Percentiles rank a stretch among this genome's conserved stretches.
These are phyloP conservation scores for Erethizon dorsatum DNA, from an alignment of 2,797 vertebrate species.

Conservation along the genomic window DNA sequence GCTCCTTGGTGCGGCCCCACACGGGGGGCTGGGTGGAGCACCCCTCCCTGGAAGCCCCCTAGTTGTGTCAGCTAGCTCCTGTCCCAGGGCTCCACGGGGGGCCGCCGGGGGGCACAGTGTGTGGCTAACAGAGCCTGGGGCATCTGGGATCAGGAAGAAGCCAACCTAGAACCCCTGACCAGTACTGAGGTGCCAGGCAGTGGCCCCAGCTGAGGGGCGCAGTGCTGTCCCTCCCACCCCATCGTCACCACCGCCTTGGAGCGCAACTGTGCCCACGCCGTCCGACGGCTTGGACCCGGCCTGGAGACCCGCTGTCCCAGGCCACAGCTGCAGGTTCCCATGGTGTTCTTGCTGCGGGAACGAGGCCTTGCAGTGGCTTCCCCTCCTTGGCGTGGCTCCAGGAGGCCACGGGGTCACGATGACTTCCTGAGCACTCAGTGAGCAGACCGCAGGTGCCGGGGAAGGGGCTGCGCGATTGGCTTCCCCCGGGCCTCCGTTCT, in stretches of 20 bases:
- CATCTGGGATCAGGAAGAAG: background rate
- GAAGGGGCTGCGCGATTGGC: background rate
- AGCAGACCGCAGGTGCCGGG: background rate
- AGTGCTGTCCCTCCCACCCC: too few species aligned
- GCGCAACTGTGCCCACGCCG: background rate
- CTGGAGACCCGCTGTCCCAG: background rate
- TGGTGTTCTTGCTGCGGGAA: background rate
- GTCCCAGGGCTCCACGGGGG: background rate
- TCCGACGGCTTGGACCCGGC: background rate
- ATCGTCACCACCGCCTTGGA: background rate
- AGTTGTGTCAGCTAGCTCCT: background rate
- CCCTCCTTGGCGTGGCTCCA: accelerated
- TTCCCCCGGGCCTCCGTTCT: background rate
- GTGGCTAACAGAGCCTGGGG: background rate
- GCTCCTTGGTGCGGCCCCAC: background rate
- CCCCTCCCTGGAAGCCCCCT: background rate
- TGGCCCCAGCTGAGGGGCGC: background rate
- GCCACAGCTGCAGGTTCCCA: background rate
- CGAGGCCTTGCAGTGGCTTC: too few species aligned
- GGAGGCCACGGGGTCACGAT: accelerated
- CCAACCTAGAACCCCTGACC: background rate
- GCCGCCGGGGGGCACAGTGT: background rate
- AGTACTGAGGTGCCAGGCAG: background rate
- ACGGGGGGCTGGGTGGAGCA: background rate
- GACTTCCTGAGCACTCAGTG: background rate